Evolutionary conservation across 2,888 invertebrate genomes (phyloP).

Genomic region (Aspidiotus destructor): DNA sequence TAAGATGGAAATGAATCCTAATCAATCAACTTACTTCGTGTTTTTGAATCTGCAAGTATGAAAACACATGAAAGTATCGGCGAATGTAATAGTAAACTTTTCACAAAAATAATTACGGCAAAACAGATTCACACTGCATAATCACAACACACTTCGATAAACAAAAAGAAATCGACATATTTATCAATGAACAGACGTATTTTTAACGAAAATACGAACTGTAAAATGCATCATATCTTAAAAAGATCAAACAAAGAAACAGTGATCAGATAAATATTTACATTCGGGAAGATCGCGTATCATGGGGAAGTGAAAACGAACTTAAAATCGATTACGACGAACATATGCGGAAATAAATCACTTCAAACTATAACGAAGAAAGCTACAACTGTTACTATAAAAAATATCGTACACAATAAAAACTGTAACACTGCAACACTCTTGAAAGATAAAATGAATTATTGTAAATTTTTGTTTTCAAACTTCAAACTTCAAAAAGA

Average conservation of each 20-base stretch:
- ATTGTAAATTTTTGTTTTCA: no score
- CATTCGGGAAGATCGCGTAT: no score
- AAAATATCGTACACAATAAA: no score
- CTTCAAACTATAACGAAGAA: no score
- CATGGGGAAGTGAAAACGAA: no score
- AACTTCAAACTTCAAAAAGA: no score
- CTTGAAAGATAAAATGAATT: no score
- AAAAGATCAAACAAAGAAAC: slow-evolving; percentile 27
- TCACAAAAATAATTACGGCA: slow-evolving; percentile 2
- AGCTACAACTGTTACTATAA: no score
- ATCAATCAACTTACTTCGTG: slow-evolving; percentile 1
- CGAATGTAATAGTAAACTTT: background rate
- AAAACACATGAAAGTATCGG: slow-evolving; percentile 9
- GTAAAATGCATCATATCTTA: slow-evolving; percentile 25
- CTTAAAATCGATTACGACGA: no score
- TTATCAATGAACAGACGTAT: background rate
- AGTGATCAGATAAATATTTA: slow-evolving; percentile 19
- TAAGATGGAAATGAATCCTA: background rate
- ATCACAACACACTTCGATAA: slow-evolving; percentile 16
- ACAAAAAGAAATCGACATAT: slow-evolving; percentile 8
- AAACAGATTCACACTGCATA: slow-evolving; percentile 14
- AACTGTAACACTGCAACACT: no score
- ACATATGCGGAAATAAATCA: no score
- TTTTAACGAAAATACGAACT: background rate
- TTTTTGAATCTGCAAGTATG: slow-evolving; percentile 1